phyloP scores from a whole-genome alignment of 2,113 vertebrate species.

The Gopherus flavomarginatus region DNA sequence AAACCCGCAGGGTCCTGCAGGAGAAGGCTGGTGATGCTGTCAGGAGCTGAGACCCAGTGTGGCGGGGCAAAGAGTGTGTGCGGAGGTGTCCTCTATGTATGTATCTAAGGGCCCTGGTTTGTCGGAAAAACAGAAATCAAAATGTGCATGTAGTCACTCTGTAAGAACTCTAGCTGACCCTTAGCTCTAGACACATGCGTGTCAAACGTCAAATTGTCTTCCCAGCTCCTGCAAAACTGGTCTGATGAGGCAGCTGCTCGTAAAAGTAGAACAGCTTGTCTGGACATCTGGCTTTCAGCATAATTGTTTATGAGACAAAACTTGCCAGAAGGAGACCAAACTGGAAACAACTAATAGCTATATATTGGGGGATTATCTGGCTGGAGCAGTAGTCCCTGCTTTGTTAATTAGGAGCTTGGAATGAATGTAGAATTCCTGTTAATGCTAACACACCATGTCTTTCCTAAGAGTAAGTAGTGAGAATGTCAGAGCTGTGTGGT shows the following conservation, averaged over 20 bases:
- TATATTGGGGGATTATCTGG: slow-evolving; percentile 64
- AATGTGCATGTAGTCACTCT: background rate
- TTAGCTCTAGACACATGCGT: background rate
- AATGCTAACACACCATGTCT: slow-evolving; percentile 37
- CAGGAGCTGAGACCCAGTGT: background rate
- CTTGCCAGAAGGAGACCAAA: slow-evolving; percentile 62
- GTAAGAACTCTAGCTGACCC: slow-evolving; percentile 11
- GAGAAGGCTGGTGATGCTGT: background rate
- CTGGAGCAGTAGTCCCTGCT: slow-evolving; percentile 37
- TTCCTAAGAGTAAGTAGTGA: slow-evolving; percentile 4
- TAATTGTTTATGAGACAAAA: slow-evolving; percentile 62
- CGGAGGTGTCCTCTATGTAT: background rate
- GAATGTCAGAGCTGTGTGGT: slow-evolving; percentile 16
- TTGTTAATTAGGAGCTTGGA: slow-evolving; percentile 60
- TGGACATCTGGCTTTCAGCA: slow-evolving; percentile 56
- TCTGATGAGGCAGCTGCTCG: slow-evolving; percentile 11
- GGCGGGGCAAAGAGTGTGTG: accelerated
- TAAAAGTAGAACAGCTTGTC: background rate
- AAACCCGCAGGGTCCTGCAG: accelerated
- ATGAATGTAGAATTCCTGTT: slow-evolving; percentile 33
- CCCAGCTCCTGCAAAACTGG: background rate
- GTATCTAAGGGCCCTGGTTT: background rate
- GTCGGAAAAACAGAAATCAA: background rate
- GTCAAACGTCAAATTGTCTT: slow-evolving; percentile 58
- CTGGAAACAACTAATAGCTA: slow-evolving; percentile 57